Evolutionary conservation across 2,113 vertebrate genomes (phyloP), one percentile per base, ranked within the genome.

Genomic region (Paradisaea rubra): DNA sequence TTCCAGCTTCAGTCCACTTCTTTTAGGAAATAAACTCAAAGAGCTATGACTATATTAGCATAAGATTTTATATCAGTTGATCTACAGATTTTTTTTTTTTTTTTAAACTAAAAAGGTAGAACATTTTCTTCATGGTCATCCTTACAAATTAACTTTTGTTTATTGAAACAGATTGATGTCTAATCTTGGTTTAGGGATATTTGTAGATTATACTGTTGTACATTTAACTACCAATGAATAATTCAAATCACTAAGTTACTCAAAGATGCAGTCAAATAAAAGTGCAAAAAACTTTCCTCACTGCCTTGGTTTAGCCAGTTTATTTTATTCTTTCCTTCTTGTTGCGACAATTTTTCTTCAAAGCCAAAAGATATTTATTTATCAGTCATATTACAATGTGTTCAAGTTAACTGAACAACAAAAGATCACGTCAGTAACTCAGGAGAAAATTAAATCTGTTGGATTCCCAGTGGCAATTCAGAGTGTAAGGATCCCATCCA

Each of bases 361-460:
- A 87, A 85, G 71, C 56, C 59, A 81, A 61, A 78, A 93, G 10
- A 42, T 49, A 80, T 86, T 87, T 83, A 61, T 86, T 54, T 90
- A 93, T 92, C 60, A 92, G 77, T 81, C 44, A 70, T 87, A 81
- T 86, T 85, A 54, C 52, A 91, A 47, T 95, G 23, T 92, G 65
- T 91, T 96, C 71, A 88, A 91, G 89, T 84, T 94, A 84, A 52
- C 52, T 4, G 37, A 71, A 91, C 60, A 56, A 13, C 60, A 79
- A 70, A 91, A 85, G 41, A 63, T 97, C n/a, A 33, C 61, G 79
- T 56, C 76, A 95, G 71, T 96, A 97, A 96, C 93, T 97, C 78
- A 81, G 57, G 50, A 97, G 83, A 94, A 95, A 97, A 88, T 91
- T 63, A 95, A 96, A 97, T 97, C 72, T 94, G 70, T 86, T 96